Conservation (phyloP, 2,113 vertebrate species). For the Labeo rohita region DNA sequence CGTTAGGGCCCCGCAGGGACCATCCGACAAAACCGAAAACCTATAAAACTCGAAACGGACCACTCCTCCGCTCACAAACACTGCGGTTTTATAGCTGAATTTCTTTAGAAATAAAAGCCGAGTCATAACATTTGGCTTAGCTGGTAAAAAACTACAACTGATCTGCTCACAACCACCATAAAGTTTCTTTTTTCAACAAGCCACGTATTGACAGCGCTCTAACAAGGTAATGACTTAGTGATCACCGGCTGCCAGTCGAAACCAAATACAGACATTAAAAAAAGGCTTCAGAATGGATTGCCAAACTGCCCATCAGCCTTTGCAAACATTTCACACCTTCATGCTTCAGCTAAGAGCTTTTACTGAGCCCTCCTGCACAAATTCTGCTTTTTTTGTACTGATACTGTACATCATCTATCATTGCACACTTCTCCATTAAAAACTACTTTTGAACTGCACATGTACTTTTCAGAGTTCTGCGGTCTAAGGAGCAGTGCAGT, state of each 20-base stretch:
- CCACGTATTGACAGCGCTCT: constrained; percentile 27
- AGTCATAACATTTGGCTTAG: constrained; percentile 1
- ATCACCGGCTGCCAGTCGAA: constrained; percentile 36
- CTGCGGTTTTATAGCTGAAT: constrained; percentile 3
- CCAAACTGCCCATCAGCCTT: constrained; percentile 14
- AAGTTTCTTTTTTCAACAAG: neutral
- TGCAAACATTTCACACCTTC: constrained; percentile 27
- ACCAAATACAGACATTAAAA: neutral
- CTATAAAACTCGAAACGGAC: neutral
- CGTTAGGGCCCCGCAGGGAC: neutral
- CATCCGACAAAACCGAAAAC: neutral
- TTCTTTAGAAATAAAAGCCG: constrained; percentile 13
- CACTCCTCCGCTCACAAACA: constrained; percentile 16
- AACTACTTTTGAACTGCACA: neutral
- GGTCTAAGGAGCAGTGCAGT: neutral
- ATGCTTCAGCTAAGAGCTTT: neutral
- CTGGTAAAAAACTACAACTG: neutral
- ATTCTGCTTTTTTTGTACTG: neutral
- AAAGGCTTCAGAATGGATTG: neutral
- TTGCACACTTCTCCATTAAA: neutral
- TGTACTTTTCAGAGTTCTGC: neutral
- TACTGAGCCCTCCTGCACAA: neutral
- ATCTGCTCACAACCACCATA: neutral
- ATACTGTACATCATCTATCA: neutral
- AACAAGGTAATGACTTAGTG: constrained; percentile 42